Conservation (phyloP, 2,113 vertebrate genomes). For the Proteles cristata region DNA sequence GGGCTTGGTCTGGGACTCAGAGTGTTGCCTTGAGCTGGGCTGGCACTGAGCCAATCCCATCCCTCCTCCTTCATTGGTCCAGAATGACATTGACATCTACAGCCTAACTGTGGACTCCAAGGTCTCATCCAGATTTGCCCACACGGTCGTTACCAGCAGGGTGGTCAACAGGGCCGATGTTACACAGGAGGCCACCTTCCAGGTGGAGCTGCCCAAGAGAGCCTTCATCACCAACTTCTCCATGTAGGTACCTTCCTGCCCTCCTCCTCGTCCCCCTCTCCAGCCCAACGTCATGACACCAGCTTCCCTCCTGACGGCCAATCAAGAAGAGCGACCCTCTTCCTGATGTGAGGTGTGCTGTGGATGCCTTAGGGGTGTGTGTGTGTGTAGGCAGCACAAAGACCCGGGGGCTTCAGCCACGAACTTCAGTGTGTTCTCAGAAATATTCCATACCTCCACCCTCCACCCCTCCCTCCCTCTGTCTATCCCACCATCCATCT, state of each 20-base stretch:
- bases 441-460: background rate
- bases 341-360: background rate
- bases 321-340: background rate
- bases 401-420: background rate
- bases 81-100: slow-evolving; percentile 89
- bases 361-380: background rate
- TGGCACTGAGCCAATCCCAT: background rate
- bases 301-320: background rate
- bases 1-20: background rate
- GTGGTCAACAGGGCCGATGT: slow-evolving; percentile 89
- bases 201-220: slow-evolving; percentile 93
- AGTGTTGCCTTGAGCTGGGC: background rate
- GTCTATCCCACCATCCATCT: background rate
- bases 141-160: slow-evolving; percentile 91
- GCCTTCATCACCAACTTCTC: slow-evolving; percentile 97
- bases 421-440: background rate
- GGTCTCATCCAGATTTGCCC: slow-evolving; percentile 92
- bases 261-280: accelerated
- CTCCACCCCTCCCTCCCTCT: accelerated
- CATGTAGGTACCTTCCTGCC: slow-evolving; percentile 88
- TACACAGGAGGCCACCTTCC: slow-evolving; percentile 89
- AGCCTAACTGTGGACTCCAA: slow-evolving; percentile 92
- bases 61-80: background rate
- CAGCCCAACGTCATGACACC: background rate
- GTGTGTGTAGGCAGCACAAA: background rate